These are phyloP conservation scores for Lamellibrachia luymesi DNA, from an alignment of 1,140 invertebrate species.

Conservation along the genomic window DNA sequence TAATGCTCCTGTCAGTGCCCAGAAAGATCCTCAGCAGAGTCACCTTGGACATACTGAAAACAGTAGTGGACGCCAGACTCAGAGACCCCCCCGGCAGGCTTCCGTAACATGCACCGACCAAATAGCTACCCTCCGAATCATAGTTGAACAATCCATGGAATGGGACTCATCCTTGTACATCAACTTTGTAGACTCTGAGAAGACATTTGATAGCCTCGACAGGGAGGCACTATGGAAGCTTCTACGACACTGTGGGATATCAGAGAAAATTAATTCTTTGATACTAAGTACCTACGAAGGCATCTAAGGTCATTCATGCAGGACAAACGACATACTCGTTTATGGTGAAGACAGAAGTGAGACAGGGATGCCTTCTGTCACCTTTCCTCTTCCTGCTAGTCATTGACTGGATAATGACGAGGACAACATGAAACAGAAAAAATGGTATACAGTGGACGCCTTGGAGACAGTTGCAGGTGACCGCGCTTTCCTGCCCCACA, in stretches of 20 bases:
- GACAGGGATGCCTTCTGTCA: background rate
- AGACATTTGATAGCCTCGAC: background rate
- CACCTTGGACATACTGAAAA: slow-evolving; percentile 11
- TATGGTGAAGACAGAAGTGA: slow-evolving; percentile 1
- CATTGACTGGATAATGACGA: no score
- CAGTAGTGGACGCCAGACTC: background rate
- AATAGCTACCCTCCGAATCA: background rate
- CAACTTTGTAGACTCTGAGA: slow-evolving; percentile 6
- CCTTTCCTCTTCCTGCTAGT: background rate
- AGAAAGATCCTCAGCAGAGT: slow-evolving; percentile 9
- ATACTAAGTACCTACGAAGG: slow-evolving; percentile 6
- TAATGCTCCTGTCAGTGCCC: background rate
- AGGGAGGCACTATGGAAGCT: background rate
- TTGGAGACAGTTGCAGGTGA: no score
- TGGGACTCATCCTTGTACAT: slow-evolving; percentile 15
- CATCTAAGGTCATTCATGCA: slow-evolving; percentile 7
- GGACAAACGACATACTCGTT: background rate
- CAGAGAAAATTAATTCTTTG: no score
- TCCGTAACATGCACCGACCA: background rate
- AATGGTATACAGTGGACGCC: no score
- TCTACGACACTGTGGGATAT: background rate
- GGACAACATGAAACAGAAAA: no score
- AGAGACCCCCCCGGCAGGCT: no score
- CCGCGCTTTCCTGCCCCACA: no score
- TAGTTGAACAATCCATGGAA: background rate